Percentiles rank a stretch among this genome's conserved stretches.
Evolutionary conservation across 2,113 vertebrate species (phyloP).

Genomic region (Melanerpes formicivorus): DNA sequence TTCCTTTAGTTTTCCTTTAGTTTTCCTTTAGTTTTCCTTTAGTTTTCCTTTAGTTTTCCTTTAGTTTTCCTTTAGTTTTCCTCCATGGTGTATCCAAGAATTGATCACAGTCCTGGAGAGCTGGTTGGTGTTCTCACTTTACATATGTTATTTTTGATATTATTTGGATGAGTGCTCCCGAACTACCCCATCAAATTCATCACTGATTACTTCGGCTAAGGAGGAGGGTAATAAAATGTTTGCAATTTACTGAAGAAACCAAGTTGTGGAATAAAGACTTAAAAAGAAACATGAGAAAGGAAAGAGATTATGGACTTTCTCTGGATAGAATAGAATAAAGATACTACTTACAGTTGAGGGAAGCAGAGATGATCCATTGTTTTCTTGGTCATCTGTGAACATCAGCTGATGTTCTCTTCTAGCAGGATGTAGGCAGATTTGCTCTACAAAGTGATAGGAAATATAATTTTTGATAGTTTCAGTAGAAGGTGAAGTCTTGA

Average conservation of each 20-base stretch:
- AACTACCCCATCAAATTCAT: not conserved
- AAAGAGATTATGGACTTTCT: not conserved
- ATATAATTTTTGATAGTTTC: not conserved
- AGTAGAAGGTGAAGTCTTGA: not conserved
- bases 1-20: too few species aligned
- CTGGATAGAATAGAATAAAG: not conserved
- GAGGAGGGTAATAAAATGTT: not conserved
- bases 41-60: too few species aligned
- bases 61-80: too few species aligned
- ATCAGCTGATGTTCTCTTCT: not conserved
- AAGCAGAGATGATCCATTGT: not conserved
- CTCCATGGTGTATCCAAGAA: not conserved
- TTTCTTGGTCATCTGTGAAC: not conserved
- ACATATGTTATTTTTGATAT: not conserved
- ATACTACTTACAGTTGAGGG: not conserved
- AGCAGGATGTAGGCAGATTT: not conserved
- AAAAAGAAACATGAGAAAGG: not conserved
- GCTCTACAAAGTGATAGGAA: not conserved
- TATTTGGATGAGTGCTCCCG: not conserved
- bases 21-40: too few species aligned
- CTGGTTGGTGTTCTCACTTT: not conserved
- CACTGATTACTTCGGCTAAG: not conserved
- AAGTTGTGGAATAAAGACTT: not conserved
- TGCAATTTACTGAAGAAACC: not conserved
- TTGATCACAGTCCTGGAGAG: not conserved